Conservation (phyloP, 2,113 vertebrate species). For the Asarcornis scutulata region DNA sequence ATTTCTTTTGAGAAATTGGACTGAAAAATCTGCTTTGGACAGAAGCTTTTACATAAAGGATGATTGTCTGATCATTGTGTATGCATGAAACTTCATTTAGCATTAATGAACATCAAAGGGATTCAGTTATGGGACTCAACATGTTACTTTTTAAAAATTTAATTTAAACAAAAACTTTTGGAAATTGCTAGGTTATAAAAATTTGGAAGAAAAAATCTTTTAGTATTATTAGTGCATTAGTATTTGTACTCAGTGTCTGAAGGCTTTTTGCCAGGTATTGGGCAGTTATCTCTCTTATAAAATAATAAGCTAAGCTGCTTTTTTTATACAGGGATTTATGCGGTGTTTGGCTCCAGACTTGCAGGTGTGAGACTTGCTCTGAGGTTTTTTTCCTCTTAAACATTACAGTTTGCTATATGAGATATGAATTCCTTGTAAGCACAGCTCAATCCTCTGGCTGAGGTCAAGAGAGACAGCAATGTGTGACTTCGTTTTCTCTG, state of each 20-base stretch:
- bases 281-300: background rate
- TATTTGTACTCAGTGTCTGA: background rate
- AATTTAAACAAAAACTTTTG: background rate
- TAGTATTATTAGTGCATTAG: background rate
- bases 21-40: background rate
- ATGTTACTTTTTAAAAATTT: background rate
- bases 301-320: background rate
- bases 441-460: background rate
- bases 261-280: background rate
- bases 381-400: background rate
- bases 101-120: background rate
- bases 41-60: background rate
- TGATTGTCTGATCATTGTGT: background rate
- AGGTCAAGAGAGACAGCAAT: background rate
- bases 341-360: rapidly evolving
- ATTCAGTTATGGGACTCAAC: background rate
- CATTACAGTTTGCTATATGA: background rate
- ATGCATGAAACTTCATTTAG: background rate
- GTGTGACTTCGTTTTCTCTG: background rate
- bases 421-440: too few species aligned
- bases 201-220: background rate
- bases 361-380: background rate
- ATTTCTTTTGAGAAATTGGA: background rate
- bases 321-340: background rate
- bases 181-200: background rate